Evolutionary conservation across 2,113 vertebrate genomes (phyloP).

Genomic region (Pelusios castaneus): DNA sequence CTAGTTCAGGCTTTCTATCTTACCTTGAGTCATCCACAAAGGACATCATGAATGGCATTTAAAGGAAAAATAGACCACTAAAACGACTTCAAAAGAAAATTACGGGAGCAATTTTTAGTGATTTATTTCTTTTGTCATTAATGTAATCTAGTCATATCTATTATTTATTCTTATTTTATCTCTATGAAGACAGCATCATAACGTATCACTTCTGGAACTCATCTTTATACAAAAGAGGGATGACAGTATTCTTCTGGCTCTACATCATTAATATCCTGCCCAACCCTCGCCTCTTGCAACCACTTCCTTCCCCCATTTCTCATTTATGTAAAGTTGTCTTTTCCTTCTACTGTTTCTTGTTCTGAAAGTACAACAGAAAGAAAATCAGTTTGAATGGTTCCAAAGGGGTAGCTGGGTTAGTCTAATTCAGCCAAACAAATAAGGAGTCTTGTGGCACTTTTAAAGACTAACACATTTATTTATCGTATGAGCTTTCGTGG

Average conservation of each 20-base stretch:
- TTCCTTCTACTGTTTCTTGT: not conserved
- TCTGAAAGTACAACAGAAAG: slow-evolving; percentile 11
- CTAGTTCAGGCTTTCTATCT: not conserved
- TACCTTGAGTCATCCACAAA: not conserved
- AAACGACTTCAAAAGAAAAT: not conserved
- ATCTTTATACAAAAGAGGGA: not conserved
- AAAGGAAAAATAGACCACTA: not conserved
- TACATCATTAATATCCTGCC: not conserved
- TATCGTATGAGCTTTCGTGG: no score
- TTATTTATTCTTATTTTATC: not conserved
- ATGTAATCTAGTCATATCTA: not conserved
- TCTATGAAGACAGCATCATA: not conserved
- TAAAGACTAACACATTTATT: no score
- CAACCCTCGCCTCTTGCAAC: not conserved
- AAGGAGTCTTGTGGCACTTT: no score
- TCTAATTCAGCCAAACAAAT: no score
- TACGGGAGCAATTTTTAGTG: not conserved
- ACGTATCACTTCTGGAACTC: not conserved
- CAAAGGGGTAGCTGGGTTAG: no score
- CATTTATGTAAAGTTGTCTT: not conserved
- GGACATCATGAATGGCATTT: not conserved
- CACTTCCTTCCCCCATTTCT: slow-evolving; percentile 5
- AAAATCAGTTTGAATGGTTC: not conserved
- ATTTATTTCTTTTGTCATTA: not conserved
- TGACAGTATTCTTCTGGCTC: not conserved